Evolutionary conservation across 2,888 invertebrate species (phyloP).

Genomic region (Chloroclystis v-ata): DNA sequence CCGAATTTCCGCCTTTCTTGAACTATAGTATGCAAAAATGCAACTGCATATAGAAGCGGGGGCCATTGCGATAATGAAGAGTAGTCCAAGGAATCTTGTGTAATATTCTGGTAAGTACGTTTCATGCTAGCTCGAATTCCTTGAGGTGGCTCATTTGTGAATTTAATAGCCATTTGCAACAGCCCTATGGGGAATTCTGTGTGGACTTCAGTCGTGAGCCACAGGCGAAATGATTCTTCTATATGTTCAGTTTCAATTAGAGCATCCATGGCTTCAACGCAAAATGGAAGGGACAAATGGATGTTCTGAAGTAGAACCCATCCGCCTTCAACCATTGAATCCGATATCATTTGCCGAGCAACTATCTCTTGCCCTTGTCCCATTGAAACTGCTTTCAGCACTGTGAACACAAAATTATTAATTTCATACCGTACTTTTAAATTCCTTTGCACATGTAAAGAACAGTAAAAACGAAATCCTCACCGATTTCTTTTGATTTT

Average conservation of each 20-base stretch:
- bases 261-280: constrained; percentile 93
- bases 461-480: too few species aligned
- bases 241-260: constrained; percentile 90
- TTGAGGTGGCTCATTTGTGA: constrained; percentile 98
- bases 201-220: constrained; percentile 97
- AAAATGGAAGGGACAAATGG: constrained; percentile 96
- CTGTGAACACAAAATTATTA: constrained; percentile 60
- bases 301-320: constrained; percentile 98
- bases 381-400: constrained; percentile 93
- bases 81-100: constrained; percentile 95
- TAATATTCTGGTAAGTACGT: constrained; percentile 92
- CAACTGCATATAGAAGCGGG: constrained; percentile 93
- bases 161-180: constrained; percentile 95
- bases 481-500: constrained; percentile 90
- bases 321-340: constrained; percentile 88
- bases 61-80: constrained; percentile 96
- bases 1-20: constrained; percentile 98
- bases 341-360: constrained; percentile 88
- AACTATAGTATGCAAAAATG: constrained; percentile 95
- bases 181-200: constrained; percentile 93
- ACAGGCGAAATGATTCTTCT: constrained; percentile 90
- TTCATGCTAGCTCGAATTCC: constrained; percentile 95
- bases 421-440: too few species aligned
- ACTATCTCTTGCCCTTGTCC: constrained; percentile 96
- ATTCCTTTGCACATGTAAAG: too few species aligned